Evolutionary conservation across 2,113 vertebrate species (phyloP).

Genomic region (Gnathonemus longibarbis): DNA sequence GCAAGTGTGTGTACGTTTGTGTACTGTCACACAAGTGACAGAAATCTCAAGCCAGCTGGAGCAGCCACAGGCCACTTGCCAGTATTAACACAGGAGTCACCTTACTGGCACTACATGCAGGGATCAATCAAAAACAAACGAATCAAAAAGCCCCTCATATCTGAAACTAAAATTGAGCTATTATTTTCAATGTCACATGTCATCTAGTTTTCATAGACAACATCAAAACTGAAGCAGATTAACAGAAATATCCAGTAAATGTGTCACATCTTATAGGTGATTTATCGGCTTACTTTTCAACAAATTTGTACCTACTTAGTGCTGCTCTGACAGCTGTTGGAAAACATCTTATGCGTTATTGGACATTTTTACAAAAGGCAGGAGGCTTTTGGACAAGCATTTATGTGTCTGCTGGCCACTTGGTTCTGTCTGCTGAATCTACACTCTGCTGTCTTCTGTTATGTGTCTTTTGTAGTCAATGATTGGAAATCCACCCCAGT

Average conservation of each 20-base stretch:
- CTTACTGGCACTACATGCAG: background rate
- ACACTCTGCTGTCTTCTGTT: background rate
- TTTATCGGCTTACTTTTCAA: background rate
- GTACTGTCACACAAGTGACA: background rate
- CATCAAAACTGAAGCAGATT: background rate
- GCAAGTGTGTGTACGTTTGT: background rate
- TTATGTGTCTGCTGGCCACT: background rate
- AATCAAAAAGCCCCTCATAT: background rate
- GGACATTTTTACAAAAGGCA: background rate
- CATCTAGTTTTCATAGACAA: background rate
- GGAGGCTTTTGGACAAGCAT: background rate
- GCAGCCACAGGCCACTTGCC: background rate
- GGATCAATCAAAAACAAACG: background rate
- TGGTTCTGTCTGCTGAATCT: background rate
- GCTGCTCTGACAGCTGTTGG: background rate
- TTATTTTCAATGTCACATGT: background rate
- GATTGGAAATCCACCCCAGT: background rate
- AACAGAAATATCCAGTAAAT: background rate
- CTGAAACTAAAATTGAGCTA: background rate
- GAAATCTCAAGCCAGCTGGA: background rate
- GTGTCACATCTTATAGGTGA: background rate
- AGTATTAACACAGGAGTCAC: background rate
- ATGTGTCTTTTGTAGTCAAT: background rate
- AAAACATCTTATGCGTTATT: background rate
- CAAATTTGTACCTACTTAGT: background rate